phyloP scores from a whole-genome alignment of 2,113 vertebrate species.

The western clawed frog (Xenopus tropicalis) region DNA sequence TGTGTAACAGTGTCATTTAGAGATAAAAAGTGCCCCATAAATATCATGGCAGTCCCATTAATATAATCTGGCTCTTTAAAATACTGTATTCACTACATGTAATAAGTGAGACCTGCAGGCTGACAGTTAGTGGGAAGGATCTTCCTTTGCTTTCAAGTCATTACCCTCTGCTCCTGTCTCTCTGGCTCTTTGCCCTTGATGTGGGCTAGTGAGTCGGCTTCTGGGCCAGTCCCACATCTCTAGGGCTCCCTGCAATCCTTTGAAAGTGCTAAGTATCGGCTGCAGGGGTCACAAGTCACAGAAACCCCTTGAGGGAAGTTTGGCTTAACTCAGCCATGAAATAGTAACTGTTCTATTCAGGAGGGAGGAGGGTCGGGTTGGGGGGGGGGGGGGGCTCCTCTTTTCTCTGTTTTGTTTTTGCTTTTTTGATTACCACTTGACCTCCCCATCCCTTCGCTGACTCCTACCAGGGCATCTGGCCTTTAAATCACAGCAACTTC shows the following conservation, averaged over 20 bases:
- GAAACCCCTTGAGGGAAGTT: slow-evolving; percentile 73
- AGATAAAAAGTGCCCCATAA: too few relatives aligned
- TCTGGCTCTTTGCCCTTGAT: slow-evolving; percentile 45
- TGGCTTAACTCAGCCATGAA: slow-evolving; percentile 73
- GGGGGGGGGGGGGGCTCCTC: slow-evolving; percentile 23
- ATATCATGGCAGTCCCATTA: too few relatives aligned
- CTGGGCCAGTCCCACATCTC: slow-evolving; percentile 59
- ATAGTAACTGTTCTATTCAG: slow-evolving; percentile 60
- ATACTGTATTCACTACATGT: too few relatives aligned
- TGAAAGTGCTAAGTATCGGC: slow-evolving; percentile 78
- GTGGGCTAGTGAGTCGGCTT: slow-evolving; percentile 53
- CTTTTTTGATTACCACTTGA: slow-evolving; percentile 47
- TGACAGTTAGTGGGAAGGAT: too few relatives aligned
- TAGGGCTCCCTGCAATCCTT: slow-evolving; percentile 66
- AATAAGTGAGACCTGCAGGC: too few relatives aligned
- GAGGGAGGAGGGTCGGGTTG: slow-evolving; percentile 24
- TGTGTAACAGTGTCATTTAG: too few relatives aligned
- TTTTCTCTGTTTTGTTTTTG: slow-evolving; percentile 42
- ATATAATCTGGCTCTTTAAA: too few relatives aligned
- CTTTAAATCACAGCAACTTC: slow-evolving; percentile 27
- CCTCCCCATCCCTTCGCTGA: slow-evolving; percentile 28
- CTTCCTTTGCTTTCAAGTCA: too few relatives aligned
- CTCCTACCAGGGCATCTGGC: slow-evolving; percentile 36
- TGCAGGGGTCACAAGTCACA: slow-evolving; percentile 81
- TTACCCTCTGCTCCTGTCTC: not conserved